Conservation (phyloP, 2,797 vertebrate species). For the Labeo calbasu region DNA sequence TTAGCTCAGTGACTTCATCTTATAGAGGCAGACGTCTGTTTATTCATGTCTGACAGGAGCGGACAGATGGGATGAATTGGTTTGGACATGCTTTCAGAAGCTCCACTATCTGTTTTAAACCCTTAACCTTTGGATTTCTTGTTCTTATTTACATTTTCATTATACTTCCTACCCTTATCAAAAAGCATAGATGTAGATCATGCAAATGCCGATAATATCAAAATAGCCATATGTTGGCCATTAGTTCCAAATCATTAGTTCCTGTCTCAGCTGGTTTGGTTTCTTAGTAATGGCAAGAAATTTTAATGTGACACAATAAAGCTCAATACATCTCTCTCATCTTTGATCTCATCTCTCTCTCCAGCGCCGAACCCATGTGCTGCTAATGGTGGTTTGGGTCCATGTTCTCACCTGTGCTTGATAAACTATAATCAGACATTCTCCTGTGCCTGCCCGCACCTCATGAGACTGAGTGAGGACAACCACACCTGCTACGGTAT, state of each 20-base stretch:
- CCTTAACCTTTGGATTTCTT: slow-evolving; percentile 14
- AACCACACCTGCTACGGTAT: slow-evolving; percentile 89
- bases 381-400: slow-evolving; percentile 86
- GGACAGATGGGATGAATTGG: background rate
- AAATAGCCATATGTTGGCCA: background rate
- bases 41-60: slow-evolving; percentile 8
- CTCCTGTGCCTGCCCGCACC: slow-evolving; percentile 93
- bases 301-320: background rate
- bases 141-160: background rate
- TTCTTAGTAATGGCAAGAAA: background rate
- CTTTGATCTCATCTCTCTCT: slow-evolving; percentile 3
- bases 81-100: slow-evolving; percentile 7
- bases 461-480: slow-evolving; percentile 91
- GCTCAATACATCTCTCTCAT: background rate
- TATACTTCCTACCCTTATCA: background rate
- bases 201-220: background rate
- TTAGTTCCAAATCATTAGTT: background rate
- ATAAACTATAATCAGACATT: slow-evolving; percentile 93
- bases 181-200: background rate
- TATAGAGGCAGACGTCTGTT: slow-evolving; percentile 12
- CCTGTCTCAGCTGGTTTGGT: slow-evolving; percentile 1
- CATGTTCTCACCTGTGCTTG: slow-evolving; percentile 92
- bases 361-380: slow-evolving; percentile 92
- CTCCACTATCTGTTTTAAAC: background rate
- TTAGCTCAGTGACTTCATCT: slow-evolving; percentile 6